phyloP scores from a whole-genome alignment of 2,888 invertebrate species.

The Cremastinae sp. region DNA sequence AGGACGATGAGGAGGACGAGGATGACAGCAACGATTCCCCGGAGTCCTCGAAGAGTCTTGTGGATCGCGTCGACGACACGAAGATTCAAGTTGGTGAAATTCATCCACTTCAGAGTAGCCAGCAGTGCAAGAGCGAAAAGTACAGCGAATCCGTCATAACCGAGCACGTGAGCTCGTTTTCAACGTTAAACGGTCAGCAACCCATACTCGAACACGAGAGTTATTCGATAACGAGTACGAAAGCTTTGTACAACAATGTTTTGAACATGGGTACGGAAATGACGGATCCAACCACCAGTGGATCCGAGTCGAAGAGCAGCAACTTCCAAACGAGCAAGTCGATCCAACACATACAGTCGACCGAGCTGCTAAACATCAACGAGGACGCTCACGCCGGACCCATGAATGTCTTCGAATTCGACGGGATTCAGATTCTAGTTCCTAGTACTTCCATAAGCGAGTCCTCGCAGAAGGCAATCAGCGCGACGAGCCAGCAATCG shows the following conservation, averaged over 20 bases:
- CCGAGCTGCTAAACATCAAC: conserved; percentile 77
- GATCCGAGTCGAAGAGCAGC: conserved; percentile 69
- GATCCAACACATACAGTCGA: conserved; percentile 73
- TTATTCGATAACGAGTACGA: conserved; percentile 64
- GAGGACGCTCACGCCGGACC: conserved; percentile 78
- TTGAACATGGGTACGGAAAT: conserved; percentile 70
- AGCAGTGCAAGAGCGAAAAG: conserved; percentile 62
- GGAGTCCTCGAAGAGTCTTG: conserved; percentile 69
- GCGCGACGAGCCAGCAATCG: conserved; percentile 78
- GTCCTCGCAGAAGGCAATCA: conserved; percentile 78
- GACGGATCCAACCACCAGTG: conserved; percentile 72
- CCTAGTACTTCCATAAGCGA: conserved; percentile 79
- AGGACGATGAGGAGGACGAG: conserved; percentile 54
- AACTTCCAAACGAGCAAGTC: conserved; percentile 71
- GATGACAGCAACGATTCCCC: conserved; percentile 68
- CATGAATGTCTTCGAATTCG: conserved; percentile 81
- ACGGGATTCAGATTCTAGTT: conserved; percentile 80
- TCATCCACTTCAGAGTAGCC: neutral
- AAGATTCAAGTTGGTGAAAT: conserved; percentile 49
- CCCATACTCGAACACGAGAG: conserved; percentile 67
- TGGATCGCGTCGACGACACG: conserved; percentile 64
- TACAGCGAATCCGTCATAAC: conserved; percentile 72
- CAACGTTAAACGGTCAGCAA: conserved; percentile 70
- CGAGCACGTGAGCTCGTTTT: conserved; percentile 70
- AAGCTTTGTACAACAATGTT: conserved; percentile 63